A percentile compares a stretch with the other conserved stretches of the same genome.
Conservation (phyloP, 2,888 invertebrate genomes). For the Lasiommata megera region DNA sequence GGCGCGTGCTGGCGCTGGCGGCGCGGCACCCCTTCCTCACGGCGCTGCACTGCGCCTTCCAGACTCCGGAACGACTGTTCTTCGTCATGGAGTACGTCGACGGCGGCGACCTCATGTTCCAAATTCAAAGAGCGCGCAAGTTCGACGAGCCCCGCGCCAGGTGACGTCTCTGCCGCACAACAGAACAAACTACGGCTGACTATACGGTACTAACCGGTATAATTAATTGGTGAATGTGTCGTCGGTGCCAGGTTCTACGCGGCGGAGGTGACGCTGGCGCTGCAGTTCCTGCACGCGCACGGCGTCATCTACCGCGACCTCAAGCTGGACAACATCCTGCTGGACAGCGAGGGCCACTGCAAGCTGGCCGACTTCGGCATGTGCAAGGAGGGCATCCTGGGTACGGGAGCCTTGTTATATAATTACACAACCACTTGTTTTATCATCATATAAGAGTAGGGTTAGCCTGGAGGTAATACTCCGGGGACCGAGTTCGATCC, state of each 20-base stretch:
- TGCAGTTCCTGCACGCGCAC: constrained; percentile 97
- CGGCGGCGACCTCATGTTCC: constrained; percentile 99
- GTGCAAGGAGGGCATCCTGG: constrained; percentile 97
- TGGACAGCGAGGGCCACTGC: constrained; percentile 97
- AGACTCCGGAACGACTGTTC: constrained; percentile 97
- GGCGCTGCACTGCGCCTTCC: constrained; percentile 98
- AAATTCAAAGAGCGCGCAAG: constrained; percentile 98
- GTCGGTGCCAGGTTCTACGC: constrained; percentile 96
- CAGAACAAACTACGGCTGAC: too few relatives aligned
- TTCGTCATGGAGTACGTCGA: constrained; percentile 99
- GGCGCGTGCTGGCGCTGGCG: constrained; percentile 97
- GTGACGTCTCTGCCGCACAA: constrained; percentile 48
- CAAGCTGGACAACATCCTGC: constrained; percentile 98
- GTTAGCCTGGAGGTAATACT: too few relatives aligned
- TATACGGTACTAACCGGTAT: too few relatives aligned
- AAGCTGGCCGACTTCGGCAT: constrained; percentile 98
- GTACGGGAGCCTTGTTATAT: constrained; percentile 40
- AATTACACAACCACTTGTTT: background rate
- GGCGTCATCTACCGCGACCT: constrained; percentile 99
- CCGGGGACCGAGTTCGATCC: too few relatives aligned
- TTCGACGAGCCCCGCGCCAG: constrained; percentile 97
- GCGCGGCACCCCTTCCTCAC: constrained; percentile 99
- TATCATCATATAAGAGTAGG: too few relatives aligned
- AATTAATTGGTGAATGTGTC: too few relatives aligned
- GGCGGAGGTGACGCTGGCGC: constrained; percentile 98